Base-by-base conservation (phyloP, 1,140 invertebrate genomes). In the Gonatopus flavifemur region DNA sequence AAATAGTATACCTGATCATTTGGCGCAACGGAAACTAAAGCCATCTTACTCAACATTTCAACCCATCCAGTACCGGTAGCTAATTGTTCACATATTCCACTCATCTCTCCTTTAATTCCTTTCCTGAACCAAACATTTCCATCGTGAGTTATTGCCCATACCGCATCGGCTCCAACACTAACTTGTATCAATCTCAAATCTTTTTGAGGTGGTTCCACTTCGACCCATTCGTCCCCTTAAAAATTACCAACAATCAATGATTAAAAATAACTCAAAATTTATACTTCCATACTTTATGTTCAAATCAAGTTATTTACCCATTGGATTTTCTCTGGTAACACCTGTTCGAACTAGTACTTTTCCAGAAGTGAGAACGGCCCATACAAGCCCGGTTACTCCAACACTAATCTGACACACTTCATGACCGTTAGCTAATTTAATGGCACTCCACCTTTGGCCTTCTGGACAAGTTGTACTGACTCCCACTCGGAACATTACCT, bases 41-140 rank as follows among this genome's bases (percentile, higher is more conserved):
- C 82, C 83, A 96, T 90, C 71, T 87, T 86, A 22, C 88, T 91
- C 63, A 88, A 88, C 85, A 96, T 86, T 82, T 90, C 86, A 51
- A 88, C 85, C 93, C 90, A 91, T 19, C 87, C 85, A 70, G 81
- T 86, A 3, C 89, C 88, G 61, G 85, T 85, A 20, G 87, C 86
- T 36, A 86, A 72, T 65, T 86, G 82, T 71, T 89, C 87, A 59
- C 84, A 88, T 44, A 84, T 75, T 15, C 84, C 86, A 21, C 85
- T 80, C 49, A 81, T 81, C 62, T 86, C 85, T 4, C 87, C 86
- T 69, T 86, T 86, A 18, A 94, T 83, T 19, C 92, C 91, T 75
- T 91, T 88, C 56, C 91, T 81, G 69, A 94, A 94, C 91, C 91
- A 95, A n/a, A 94, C 89, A 65, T 86, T 84, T 46, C 87, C 84